Evolutionary conservation across 2,797 vertebrate genomes (phyloP), one percentile per base, ranked within the genome.

Genomic region (Falco biarmicus): DNA sequence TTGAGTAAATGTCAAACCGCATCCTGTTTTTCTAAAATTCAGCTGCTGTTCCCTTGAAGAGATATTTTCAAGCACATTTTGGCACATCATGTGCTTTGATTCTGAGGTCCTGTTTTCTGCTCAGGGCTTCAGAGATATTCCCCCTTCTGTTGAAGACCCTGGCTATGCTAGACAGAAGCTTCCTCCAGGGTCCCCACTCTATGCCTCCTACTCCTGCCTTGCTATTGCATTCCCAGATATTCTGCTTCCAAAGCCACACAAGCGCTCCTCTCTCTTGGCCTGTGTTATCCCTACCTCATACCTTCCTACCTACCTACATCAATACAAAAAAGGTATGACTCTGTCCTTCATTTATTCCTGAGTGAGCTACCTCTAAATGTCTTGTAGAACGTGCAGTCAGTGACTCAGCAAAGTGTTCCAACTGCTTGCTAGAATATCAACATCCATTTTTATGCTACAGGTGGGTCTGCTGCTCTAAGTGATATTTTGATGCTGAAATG

Each of bases 21-120:
- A 98, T 98, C 98, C 98, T 98, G 98, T 98, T 98, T 96, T 98
- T 88, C 75, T 79, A 61, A 82, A 84, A 88, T 50, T 79, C 61
- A 91, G 32, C 87, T 74, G 63, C 17, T 76, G 7, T 77, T 94
- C 61, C 32, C 59, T 66, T 90, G 79, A 84, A 89, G 41, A 74
- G 6, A 26, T 39, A 71, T 37, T 75, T 83, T 68, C 75, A 70
- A 91, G 19, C 24, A 8, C 11, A 37, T 63, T 69, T 79, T 84
- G 29, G 15, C 13, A 53, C 4, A 17, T 41, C 37, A 75, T 29
- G 57, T 73, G 16, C 51, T 56, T 56, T 75, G 21, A 26, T 76
- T 71, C 43, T 79, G 34, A 59, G 56, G 15, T 25, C 45, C 17
- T 2, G 3, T 83, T 84, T 91, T 77, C 37, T 77, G 13, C 26